Conservation (phyloP, 2,888 invertebrate genomes). For the Antitype chi region DNA sequence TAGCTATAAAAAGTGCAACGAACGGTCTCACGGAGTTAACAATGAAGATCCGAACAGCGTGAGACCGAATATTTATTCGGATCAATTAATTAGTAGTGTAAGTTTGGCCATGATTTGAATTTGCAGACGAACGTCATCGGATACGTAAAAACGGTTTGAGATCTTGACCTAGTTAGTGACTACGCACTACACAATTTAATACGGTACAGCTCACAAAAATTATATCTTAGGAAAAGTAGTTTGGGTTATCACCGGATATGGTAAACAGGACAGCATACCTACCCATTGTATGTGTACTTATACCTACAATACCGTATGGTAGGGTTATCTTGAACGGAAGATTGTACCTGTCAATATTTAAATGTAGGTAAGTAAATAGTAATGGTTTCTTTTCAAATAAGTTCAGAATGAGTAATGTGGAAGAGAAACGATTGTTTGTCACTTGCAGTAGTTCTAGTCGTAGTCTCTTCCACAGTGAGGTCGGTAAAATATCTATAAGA, state of each 20-base stretch:
- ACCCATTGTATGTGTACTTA: not conserved
- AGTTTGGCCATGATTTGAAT: constrained; percentile 57
- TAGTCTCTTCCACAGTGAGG: not conserved
- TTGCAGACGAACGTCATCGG: constrained; percentile 40
- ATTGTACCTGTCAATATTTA: constrained; percentile 32
- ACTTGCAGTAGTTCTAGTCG: not conserved
- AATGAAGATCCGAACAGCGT: constrained; percentile 52
- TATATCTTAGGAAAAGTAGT: not conserved
- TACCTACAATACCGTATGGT: not conserved
- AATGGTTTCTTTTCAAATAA: not conserved
- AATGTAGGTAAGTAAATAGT: constrained; percentile 9
- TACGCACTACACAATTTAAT: constrained; percentile 7
- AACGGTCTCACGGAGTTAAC: constrained; percentile 68
- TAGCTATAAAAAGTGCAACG: constrained; percentile 62
- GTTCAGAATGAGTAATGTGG: not conserved
- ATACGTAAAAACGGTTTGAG: constrained; percentile 62
- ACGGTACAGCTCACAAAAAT: not conserved
- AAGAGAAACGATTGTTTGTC: constrained; percentile 4
- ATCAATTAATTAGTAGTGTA: constrained; percentile 64
- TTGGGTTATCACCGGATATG: not conserved
- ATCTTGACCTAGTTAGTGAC: constrained; percentile 62
- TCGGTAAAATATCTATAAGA: not conserved
- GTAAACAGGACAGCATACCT: not conserved
- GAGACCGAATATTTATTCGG: constrained; percentile 56
- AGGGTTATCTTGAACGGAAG: constrained; percentile 22